Evolutionary conservation across 1,140 invertebrate species (phyloP), one percentile per base, ranked within the genome.

Genomic region (Galleria mellonella): DNA sequence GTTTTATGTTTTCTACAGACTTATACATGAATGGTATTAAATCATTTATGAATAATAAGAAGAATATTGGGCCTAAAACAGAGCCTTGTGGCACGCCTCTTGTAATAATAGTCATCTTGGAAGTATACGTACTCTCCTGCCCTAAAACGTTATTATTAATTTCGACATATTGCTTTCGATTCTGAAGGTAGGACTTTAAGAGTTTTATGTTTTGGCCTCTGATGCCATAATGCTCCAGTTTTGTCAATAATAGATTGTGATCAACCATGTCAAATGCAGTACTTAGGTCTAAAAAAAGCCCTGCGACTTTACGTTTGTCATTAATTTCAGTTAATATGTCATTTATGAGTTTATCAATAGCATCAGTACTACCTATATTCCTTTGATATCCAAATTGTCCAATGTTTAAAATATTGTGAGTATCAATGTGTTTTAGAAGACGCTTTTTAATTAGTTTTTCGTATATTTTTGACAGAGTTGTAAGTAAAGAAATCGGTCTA

Each of bases 381-480:
- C 27, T 11, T 12, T 43, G 50, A 14, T 52, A 52, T 9, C 44
- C 50, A 40, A 39, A 52, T 29, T 52, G 50, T 47, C 32, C 33
- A 0, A 5, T 9, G 35, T 43, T 31, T n/a, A 52, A 17, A 9
- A 52, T 27, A 9, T 11, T 23, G 11, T 47, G 32, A 8, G 0
- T 2, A 17, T 12, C 15, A 3, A 52, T 11, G 39, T 47, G 50
- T 14, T 2, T n/a, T 1, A 47, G 10, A 0, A 52, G 13, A 33
- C 46, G 30, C 3, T 4, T 2, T 39, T 49, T 49, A 6, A 55
- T 32, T 10, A 46, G 8, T 5, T 37, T 55, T 42, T 49, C 47
- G 32, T 42, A 43, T 8, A 55, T 32, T 42, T 54, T 54, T 9
- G 46, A 45, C 3, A 49, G 13, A 8, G 39, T 42, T 7, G 51